phyloP scores from a whole-genome alignment of 2,888 invertebrate genomes.

The Drosophila affinis region DNA sequence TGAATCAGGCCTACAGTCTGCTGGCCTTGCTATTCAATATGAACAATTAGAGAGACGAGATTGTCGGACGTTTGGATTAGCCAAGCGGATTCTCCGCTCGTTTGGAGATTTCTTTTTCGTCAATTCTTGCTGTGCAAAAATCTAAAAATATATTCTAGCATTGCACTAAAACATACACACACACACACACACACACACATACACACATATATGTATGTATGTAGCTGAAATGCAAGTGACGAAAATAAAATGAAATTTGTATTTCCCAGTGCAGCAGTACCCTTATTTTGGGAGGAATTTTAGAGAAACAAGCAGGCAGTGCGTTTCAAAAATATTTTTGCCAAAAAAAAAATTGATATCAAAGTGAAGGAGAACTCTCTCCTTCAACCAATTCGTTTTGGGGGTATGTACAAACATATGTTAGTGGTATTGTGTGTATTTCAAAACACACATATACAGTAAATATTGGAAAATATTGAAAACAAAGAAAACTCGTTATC shows the following conservation, averaged over 20 bases:
- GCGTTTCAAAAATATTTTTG: not conserved
- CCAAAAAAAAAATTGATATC: not conserved
- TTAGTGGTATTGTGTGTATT: not conserved
- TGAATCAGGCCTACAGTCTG: conserved; percentile 63
- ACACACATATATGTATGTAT: not conserved
- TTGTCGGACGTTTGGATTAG: conserved; percentile 25
- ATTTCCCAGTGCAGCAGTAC: not conserved
- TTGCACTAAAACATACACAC: conserved; percentile 31
- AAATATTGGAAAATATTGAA: conserved; percentile 33
- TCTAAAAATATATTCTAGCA: conserved; percentile 42
- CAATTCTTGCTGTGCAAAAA: conserved; percentile 43
- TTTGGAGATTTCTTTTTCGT: conserved; percentile 49
- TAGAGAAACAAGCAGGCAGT: conserved; percentile 7
- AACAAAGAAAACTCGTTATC: conserved; percentile 46
- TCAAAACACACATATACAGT: not conserved
- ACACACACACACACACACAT: not conserved
- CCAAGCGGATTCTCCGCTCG: conserved; percentile 29
- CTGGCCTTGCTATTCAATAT: conserved; percentile 59
- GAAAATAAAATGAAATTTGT: conserved; percentile 41
- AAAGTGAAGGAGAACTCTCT: not conserved
- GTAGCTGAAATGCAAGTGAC: conserved; percentile 41
- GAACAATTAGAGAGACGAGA: conserved; percentile 26
- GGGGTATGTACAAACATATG: no score
- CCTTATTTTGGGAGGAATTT: conserved; percentile 19
- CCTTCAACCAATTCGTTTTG: not conserved